Percentiles rank a stretch among this genome's conserved stretches.
Conservation (phyloP, 2,888 invertebrate species). For the Exocentrus adspersus region DNA sequence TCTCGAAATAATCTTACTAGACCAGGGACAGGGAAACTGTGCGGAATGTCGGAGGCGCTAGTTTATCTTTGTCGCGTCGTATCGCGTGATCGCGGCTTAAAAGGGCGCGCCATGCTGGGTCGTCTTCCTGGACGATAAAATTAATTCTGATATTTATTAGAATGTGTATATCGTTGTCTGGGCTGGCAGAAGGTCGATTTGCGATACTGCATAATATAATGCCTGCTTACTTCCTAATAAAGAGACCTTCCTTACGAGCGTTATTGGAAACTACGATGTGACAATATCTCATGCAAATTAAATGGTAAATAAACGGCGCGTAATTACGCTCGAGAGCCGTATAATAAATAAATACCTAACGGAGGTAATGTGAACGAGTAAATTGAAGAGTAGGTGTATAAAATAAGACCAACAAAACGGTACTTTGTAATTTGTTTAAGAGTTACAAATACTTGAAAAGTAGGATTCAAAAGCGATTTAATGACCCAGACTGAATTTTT, state of each 20-base stretch:
- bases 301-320: constrained; percentile 42
- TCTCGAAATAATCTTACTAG: too few species aligned
- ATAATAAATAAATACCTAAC: constrained; percentile 28
- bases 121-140: constrained; percentile 17
- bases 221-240: constrained; percentile 43
- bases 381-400: too few species aligned
- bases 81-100: too few species aligned
- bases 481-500: too few species aligned
- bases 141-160: constrained; percentile 25
- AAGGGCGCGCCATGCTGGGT: constrained; percentile 4
- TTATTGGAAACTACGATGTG: constrained; percentile 36
- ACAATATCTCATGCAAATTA: constrained; percentile 46
- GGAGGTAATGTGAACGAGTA: background rate
- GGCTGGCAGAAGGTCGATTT: constrained; percentile 7
- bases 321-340: constrained; percentile 39
- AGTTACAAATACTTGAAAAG: too few species aligned
- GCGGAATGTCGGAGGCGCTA: too few species aligned
- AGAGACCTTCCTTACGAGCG: constrained; percentile 39
- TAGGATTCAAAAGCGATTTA: too few species aligned
- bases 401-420: too few species aligned
- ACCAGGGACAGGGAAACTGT: too few species aligned
- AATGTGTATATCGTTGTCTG: too few species aligned
- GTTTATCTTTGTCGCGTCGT: too few species aligned
- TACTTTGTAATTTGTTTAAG: too few species aligned
- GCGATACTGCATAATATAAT: constrained; percentile 34